phyloP scores from a whole-genome alignment of 2,888 invertebrate species.

The Marronus borbonicus region DNA sequence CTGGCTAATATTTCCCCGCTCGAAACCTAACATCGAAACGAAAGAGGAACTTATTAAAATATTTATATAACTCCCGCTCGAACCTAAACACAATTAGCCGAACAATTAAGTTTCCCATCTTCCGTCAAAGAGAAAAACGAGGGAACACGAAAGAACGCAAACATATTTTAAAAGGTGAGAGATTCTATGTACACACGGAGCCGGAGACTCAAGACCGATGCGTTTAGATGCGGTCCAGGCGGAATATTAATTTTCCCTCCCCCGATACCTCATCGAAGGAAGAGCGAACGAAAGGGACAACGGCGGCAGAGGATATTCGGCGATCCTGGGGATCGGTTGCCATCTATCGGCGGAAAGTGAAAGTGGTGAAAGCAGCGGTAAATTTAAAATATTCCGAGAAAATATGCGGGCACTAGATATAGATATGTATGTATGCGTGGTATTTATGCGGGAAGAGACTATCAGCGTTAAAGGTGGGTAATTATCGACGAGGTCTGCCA shows the following conservation, averaged over 20 bases:
- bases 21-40: background rate
- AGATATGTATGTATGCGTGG: background rate
- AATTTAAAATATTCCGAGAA: slow-evolving; percentile 21
- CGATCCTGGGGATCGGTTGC: slow-evolving; percentile 44
- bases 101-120: slow-evolving; percentile 48
- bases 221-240: background rate
- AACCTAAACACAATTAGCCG: slow-evolving; percentile 54
- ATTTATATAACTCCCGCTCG: slow-evolving; percentile 45
- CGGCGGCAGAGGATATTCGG: slow-evolving; percentile 1
- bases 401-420: background rate
- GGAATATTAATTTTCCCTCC: slow-evolving; percentile 42
- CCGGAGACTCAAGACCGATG: background rate
- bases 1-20: background rate
- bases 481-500: slow-evolving; percentile 58
- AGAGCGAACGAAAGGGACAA: slow-evolving; percentile 3
- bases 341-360: slow-evolving; percentile 58
- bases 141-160: slow-evolving; percentile 26
- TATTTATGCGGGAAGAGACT: background rate
- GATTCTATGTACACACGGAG: slow-evolving; percentile 41
- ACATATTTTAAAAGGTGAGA: slow-evolving; percentile 45
- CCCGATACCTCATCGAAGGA: background rate
- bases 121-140: slow-evolving; percentile 12
- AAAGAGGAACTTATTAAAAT: slow-evolving; percentile 48
- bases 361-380: slow-evolving; percentile 16
- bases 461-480: slow-evolving; percentile 49